These are phyloP conservation scores for Listronotus oregonensis DNA, from an alignment of 1,140 invertebrate genomes.

Conservation along the genomic window DNA sequence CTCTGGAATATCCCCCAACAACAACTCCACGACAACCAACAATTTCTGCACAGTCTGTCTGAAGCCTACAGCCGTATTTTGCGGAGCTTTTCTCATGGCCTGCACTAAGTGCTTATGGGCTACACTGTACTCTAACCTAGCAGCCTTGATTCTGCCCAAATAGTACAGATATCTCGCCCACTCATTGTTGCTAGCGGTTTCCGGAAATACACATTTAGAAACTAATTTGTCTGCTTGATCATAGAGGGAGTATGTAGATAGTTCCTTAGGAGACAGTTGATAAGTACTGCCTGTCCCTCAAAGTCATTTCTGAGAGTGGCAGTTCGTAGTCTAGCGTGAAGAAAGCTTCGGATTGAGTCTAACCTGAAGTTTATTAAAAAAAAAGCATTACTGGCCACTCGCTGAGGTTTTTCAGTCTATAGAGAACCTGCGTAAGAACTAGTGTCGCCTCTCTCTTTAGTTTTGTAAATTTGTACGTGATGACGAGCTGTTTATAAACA, in stretches of 20 bases:
- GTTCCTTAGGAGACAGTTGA: conserved; percentile 94
- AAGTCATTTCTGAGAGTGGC: conserved; percentile 94
- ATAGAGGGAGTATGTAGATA: conserved; percentile 94
- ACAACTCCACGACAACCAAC: conserved; percentile 92
- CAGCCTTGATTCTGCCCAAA: conserved; percentile 95
- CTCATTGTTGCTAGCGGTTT: conserved; percentile 97
- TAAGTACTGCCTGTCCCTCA: conserved; percentile 95
- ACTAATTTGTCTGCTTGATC: conserved; percentile 96
- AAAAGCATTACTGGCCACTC: no score
- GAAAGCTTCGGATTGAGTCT: conserved; percentile 84
- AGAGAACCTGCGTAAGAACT: no score
- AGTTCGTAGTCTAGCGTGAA: conserved; percentile 90
- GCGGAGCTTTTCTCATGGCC: conserved; percentile 93
- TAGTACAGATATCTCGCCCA: conserved; percentile 98
- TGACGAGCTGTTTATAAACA: no score
- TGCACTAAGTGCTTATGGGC: conserved; percentile 96
- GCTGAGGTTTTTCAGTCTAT: no score
- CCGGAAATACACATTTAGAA: conserved; percentile 94
- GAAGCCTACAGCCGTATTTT: conserved; percentile 97
- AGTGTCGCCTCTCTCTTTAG: no score
- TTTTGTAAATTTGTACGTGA: no score
- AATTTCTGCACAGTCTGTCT: conserved; percentile 97
- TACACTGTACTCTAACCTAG: conserved; percentile 93
- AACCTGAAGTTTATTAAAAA: conserved; percentile 54
- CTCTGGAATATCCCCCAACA: conserved; percentile 97